These are phyloP conservation scores for Calameuta idolon DNA, from an alignment of 2,888 invertebrate species.

Conservation along the genomic window DNA sequence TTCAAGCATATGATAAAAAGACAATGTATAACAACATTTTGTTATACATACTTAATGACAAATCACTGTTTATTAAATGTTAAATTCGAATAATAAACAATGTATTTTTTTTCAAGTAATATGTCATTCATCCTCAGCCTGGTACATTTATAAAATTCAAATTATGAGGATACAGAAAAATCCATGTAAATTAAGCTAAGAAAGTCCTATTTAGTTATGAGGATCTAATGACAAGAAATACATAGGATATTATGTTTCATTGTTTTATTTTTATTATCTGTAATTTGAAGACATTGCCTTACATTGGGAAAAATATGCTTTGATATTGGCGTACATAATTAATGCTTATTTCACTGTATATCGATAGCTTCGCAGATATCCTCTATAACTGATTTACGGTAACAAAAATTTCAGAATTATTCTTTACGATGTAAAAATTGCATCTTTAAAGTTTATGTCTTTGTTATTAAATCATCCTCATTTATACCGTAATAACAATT, in stretches of 20 bases:
- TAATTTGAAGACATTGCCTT: not conserved
- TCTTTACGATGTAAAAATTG: not conserved
- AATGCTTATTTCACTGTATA: slow-evolving; percentile 7
- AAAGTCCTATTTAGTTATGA: not conserved
- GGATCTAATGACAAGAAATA: not conserved
- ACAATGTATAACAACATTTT: not conserved
- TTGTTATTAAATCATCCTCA: not conserved
- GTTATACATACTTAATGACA: not conserved
- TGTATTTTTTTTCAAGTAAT: not conserved
- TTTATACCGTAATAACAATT: not conserved
- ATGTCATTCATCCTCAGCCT: not conserved
- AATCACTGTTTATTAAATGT: not conserved
- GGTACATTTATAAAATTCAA: not conserved
- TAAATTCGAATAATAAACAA: not conserved
- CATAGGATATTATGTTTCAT: not conserved
- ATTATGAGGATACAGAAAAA: not conserved
- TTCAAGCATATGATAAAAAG: not conserved
- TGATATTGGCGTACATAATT: slow-evolving; percentile 9
- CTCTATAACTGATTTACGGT: slow-evolving; percentile 6
- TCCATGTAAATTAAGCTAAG: not conserved
- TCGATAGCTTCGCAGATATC: slow-evolving; percentile 10
- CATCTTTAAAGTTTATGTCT: not conserved
- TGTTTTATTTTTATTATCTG: slow-evolving; percentile 1
- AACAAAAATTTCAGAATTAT: slow-evolving; percentile 1
- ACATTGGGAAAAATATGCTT: slow-evolving; percentile 24